Evolutionary conservation across 2,888 invertebrate species (phyloP).

Genomic region (Odontomyia ornata): DNA sequence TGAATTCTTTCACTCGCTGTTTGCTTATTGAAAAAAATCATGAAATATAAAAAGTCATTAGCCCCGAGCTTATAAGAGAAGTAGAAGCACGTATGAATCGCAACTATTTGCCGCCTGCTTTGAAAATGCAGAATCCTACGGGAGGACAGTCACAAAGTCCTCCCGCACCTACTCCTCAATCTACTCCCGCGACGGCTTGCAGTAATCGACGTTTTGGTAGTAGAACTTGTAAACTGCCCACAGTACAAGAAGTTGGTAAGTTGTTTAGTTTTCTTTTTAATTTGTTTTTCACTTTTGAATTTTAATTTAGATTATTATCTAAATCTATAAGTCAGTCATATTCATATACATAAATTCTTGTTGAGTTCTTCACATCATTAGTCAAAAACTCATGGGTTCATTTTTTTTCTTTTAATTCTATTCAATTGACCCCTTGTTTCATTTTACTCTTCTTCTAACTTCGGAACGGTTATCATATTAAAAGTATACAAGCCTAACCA

Average conservation of each 20-base stretch:
- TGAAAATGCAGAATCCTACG: slow-evolving; percentile 66
- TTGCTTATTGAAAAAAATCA: slow-evolving; percentile 45
- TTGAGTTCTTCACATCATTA: background rate
- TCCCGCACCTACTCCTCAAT: slow-evolving; percentile 52
- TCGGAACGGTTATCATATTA: background rate
- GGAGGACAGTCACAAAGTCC: slow-evolving; percentile 62
- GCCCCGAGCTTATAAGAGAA: slow-evolving; percentile 87
- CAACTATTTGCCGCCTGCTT: slow-evolving; percentile 78
- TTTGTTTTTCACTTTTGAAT: slow-evolving; percentile 19
- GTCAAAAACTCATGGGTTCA: background rate
- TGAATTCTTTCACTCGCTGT: slow-evolving; percentile 49
- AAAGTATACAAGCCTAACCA: background rate
- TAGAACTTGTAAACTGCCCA: slow-evolving; percentile 66
- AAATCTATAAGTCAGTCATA: background rate
- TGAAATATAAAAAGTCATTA: slow-evolving; percentile 72
- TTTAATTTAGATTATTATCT: slow-evolving; percentile 28
- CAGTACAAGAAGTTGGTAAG: slow-evolving; percentile 82
- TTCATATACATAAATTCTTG: background rate
- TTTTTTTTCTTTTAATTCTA: background rate
- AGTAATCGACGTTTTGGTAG: slow-evolving; percentile 56
- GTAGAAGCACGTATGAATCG: slow-evolving; percentile 89
- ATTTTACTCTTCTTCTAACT: slow-evolving; percentile 3
- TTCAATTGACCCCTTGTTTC: background rate
- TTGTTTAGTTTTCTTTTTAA: slow-evolving; percentile 52
- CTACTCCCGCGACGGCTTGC: slow-evolving; percentile 40